Evolutionary conservation across 2,888 invertebrate genomes (phyloP), one percentile per base, ranked within the genome.

Genomic region (Chrysolina oricalcia): DNA sequence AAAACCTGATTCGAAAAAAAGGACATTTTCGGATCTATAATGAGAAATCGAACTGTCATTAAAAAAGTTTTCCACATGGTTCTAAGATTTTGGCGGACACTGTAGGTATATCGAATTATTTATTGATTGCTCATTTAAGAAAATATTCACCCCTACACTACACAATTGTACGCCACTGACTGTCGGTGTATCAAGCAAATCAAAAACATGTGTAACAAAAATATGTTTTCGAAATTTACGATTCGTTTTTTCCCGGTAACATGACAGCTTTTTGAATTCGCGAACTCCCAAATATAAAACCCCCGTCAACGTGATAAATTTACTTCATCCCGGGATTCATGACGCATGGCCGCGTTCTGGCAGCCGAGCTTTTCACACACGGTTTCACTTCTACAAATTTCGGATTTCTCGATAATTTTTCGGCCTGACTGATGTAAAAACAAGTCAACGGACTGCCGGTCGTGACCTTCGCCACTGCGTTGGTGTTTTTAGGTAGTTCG

Each of bases 321-420:
- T 53, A 53, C 21, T 21, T 53, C 19, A 53, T 21, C 53, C 53
- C 53, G 53, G 13, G 53, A 17, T 53, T 21, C 3, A 15, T 35
- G 35, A 59, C 59, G 59, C 59, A 59, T 27, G 27, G 56, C 23
- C 0, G 8, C 15, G 56, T 67, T 50, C 50, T 67, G 50, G 53
- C 50, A 68, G 35, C 19, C 2, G 15, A n/a, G 35, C 68, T n/a
- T 53, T 64, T 68, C 68, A 68, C 68, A 68, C 67, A 67, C 67
- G 56, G 53, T 35, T 68, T 53, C 68, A 68, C 68, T 68, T 68
- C 59, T 27, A 59, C 59, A 59, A 59, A 65, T 65, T 71, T 71
- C 74, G 71, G 74, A 74, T 74, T 74, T 74, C 70, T 71, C 74
- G 74, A 74, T 74, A 74, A 74, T 74, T 74, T n/a, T 70, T 74